Conservation (phyloP, 2,888 invertebrate species). For the Sclerodermus sp. region DNA sequence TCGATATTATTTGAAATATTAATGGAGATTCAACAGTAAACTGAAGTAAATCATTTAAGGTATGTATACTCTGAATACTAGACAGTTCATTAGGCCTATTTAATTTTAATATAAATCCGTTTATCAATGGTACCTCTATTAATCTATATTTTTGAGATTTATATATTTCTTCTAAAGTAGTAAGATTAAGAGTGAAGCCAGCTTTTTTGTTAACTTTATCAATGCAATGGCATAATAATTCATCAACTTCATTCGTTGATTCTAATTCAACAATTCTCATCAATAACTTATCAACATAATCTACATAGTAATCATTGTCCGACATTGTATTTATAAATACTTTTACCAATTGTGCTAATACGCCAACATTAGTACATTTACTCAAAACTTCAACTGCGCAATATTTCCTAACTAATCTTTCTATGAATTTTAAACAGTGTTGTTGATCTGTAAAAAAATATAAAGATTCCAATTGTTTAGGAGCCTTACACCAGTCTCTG, state of each 20-base stretch:
- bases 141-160: constrained; percentile 27
- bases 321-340: constrained; percentile 26
- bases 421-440: constrained; percentile 24
- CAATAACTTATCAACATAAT: constrained; percentile 30
- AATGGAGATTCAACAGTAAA: constrained; percentile 26
- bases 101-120: constrained; percentile 20
- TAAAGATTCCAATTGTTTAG: constrained; percentile 21
- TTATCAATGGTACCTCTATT: constrained; percentile 40
- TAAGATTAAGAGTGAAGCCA: constrained; percentile 22
- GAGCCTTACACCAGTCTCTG: constrained; percentile 38
- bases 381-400: constrained; percentile 28
- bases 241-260: constrained; percentile 25
- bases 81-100: constrained; percentile 6
- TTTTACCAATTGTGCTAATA: constrained; percentile 30
- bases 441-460: constrained; percentile 29
- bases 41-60: constrained; percentile 24
- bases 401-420: constrained; percentile 33
- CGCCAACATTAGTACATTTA: constrained; percentile 19
- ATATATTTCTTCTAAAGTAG: constrained; percentile 37
- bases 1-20: constrained; percentile 35
- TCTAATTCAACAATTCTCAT: constrained; percentile 29
- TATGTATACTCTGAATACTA: constrained; percentile 3
- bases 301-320: constrained; percentile 21
- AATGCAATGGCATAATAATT: constrained; percentile 22
- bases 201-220: constrained; percentile 11